Percentiles rank a stretch among this genome's conserved stretches.
phyloP scores from a whole-genome alignment of 2,888 invertebrate genomes.

The Acronicta alni region DNA sequence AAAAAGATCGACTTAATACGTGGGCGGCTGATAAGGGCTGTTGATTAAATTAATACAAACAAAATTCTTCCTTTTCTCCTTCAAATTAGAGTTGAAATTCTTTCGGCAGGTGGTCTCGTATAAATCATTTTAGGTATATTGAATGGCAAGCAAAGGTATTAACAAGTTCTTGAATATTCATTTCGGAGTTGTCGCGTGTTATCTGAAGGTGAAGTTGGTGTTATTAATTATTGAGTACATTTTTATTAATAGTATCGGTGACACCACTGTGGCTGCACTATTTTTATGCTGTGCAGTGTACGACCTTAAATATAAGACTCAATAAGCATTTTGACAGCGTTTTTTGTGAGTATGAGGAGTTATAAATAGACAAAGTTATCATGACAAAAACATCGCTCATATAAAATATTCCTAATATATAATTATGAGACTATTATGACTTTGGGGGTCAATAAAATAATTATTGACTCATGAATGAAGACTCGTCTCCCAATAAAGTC shows the following conservation, averaged over 20 bases:
- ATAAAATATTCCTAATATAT: no score
- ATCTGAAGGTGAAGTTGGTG: conserved; percentile 68
- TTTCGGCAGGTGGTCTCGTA: neutral
- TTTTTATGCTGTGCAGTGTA: neutral
- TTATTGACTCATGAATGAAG: no score
- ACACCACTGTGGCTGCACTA: conserved; percentile 3
- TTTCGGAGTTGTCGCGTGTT: conserved; percentile 70
- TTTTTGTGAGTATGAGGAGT: no score
- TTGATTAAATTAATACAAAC: conserved; percentile 1
- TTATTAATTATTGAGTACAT: conserved; percentile 58
- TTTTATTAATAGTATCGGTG: conserved; percentile 41
- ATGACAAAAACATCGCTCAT: no score
- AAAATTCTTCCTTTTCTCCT: neutral
- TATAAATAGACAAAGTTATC: no score
- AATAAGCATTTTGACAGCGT: no score
- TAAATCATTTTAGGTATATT: conserved; percentile 56
- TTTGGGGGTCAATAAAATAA: no score
- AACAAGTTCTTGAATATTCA: conserved; percentile 67
- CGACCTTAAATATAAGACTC: no score
- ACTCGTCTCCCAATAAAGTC: no score
- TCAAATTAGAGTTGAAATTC: conserved; percentile 6
- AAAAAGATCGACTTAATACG: conserved; percentile 41
- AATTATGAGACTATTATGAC: no score
- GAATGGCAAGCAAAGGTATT: conserved; percentile 53
- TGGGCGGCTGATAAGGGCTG: conserved; percentile 57